Evolutionary conservation across 2,113 vertebrate genomes (phyloP).

Genomic region (Hucho hucho): DNA sequence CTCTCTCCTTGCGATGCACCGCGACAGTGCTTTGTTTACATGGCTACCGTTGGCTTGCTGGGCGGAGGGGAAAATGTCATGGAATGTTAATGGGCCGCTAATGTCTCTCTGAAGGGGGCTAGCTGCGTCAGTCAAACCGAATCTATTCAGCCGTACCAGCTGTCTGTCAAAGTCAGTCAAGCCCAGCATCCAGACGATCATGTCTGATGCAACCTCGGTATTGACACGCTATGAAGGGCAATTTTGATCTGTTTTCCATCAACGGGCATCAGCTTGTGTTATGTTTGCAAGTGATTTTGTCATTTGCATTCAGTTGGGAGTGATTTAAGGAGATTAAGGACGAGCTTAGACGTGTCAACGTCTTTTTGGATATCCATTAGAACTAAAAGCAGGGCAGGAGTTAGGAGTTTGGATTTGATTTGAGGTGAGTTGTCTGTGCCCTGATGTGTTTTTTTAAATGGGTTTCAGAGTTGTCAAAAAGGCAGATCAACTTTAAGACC

Average conservation of each 20-base stretch:
- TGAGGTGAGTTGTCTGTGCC: background rate
- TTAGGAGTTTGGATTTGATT: slow-evolving; percentile 11
- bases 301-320: slow-evolving; percentile 23
- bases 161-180: slow-evolving; percentile 54
- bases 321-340: slow-evolving; percentile 29
- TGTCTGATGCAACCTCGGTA: background rate
- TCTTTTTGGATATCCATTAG: slow-evolving; percentile 9
- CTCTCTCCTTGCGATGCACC: slow-evolving; percentile 56
- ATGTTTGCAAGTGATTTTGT: background rate
- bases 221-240: slow-evolving; percentile 39
- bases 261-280: background rate
- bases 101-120: slow-evolving; percentile 51
- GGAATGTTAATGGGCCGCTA: slow-evolving; percentile 68
- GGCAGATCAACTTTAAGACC: slow-evolving; percentile 10
- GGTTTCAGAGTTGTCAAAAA: slow-evolving; percentile 10
- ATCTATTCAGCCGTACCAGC: slow-evolving; percentile 42
- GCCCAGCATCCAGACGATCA: slow-evolving; percentile 25
- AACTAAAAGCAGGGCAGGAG: background rate
- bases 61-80: slow-evolving; percentile 68
- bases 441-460: slow-evolving; percentile 25
- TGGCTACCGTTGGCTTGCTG: slow-evolving; percentile 49
- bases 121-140: slow-evolving; percentile 58
- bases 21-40: slow-evolving; percentile 65
- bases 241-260: slow-evolving; percentile 16
- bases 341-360: slow-evolving; percentile 5